Conservation (phyloP, 2,113 vertebrate genomes). For the Salvelinus alpinus region DNA sequence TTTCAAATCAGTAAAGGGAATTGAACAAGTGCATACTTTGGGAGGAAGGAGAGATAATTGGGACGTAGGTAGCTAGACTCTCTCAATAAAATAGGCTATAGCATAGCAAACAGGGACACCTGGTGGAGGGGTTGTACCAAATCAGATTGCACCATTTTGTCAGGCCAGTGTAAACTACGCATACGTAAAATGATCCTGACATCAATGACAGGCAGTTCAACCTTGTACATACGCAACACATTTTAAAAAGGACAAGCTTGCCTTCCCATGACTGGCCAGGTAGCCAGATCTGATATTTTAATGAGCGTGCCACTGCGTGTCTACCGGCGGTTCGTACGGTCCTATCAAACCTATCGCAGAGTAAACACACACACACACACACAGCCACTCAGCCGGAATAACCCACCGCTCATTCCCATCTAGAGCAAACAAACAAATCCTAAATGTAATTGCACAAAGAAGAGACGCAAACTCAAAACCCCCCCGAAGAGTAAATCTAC, state of each 20-base stretch:
- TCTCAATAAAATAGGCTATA: not conserved
- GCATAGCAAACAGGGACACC: slow-evolving; percentile 29
- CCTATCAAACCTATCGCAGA: slow-evolving; percentile 11
- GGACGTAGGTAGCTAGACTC: not conserved
- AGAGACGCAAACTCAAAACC: slow-evolving; percentile 32
- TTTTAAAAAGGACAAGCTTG: not conserved
- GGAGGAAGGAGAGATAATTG: too few species aligned
- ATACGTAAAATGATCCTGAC: not conserved
- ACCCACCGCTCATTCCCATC: slow-evolving; percentile 21
- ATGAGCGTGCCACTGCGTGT: slow-evolving; percentile 15
- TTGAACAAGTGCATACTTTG: too few species aligned
- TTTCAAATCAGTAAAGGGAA: too few species aligned
- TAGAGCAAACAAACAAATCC: slow-evolving; percentile 28
- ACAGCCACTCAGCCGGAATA: slow-evolving; percentile 27
- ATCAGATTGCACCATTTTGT: not conserved
- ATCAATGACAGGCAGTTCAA: not conserved
- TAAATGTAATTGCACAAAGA: slow-evolving; percentile 34
- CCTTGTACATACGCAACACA: not conserved
- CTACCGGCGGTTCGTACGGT: slow-evolving; percentile 8
- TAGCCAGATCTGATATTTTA: slow-evolving; percentile 13
- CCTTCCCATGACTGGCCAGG: not conserved
- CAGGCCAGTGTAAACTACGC: not conserved
- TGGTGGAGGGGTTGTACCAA: slow-evolving; percentile 5
- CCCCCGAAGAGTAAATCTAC: slow-evolving; percentile 52
- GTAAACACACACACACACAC: slow-evolving; percentile 33